Conservation (phyloP, 1,140 invertebrate species). For the Caenorhabditis brenneri region DNA sequence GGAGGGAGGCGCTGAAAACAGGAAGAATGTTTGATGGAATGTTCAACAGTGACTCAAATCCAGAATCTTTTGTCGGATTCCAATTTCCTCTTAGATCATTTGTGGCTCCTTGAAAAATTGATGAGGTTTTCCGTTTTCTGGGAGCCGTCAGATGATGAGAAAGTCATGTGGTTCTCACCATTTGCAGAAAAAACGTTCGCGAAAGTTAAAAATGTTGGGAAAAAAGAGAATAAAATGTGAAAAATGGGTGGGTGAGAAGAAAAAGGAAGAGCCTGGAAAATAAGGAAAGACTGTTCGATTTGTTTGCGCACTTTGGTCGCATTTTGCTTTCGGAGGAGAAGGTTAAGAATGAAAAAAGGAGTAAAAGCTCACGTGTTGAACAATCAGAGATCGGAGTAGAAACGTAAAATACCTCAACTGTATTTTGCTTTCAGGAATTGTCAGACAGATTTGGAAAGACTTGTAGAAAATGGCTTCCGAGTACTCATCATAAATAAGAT, state of each 20-base stretch:
- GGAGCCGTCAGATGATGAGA: too few relatives aligned
- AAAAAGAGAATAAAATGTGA: not conserved
- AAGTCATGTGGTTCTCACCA: too few relatives aligned
- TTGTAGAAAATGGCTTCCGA: not conserved
- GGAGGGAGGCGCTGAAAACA: not conserved
- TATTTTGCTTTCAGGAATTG: not conserved
- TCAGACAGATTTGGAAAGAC: not conserved
- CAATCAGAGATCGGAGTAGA: slow-evolving; percentile 9
- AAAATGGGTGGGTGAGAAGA: not conserved
- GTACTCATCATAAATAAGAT: not conserved
- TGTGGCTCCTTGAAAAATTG: not conserved
- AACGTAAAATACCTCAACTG: not conserved
- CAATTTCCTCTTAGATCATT: not conserved
- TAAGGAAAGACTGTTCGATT: slow-evolving; percentile 10
- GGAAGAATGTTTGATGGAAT: not conserved
- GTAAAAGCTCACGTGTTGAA: slow-evolving; percentile 10
- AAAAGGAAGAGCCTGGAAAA: not conserved
- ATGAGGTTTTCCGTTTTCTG: not conserved
- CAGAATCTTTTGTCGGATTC: not conserved
- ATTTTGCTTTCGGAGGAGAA: not conserved
- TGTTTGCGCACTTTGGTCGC: slow-evolving; percentile 30
- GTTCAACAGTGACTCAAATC: not conserved
- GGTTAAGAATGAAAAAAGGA: not conserved
- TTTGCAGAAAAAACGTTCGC: too few relatives aligned
- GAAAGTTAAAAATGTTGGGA: not conserved